Conservation (phyloP, 2,113 vertebrate genomes). For the Onychostruthus taczanowskii region DNA sequence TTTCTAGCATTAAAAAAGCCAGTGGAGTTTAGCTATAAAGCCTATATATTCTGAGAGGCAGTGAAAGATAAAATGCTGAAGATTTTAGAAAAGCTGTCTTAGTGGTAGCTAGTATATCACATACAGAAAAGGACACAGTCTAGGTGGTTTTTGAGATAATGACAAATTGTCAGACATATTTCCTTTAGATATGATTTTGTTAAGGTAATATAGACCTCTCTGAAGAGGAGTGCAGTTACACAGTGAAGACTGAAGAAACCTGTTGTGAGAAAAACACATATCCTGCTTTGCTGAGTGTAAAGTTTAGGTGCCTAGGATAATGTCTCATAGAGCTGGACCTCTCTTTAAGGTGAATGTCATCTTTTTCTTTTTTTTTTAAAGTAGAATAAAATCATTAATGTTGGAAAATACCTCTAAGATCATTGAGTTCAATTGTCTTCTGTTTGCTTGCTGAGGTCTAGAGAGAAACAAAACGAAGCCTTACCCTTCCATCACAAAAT, state of each 20-base stretch:
- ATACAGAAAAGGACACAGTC: background rate
- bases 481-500: background rate
- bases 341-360: background rate
- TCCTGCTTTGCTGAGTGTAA: background rate
- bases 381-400: background rate
- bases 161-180: background rate
- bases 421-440: background rate
- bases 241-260: background rate
- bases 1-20: background rate
- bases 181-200: background rate
- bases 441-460: background rate
- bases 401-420: background rate
- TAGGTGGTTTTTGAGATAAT: background rate
- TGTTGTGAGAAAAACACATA: background rate
- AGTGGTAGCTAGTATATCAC: background rate
- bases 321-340: background rate
- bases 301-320: background rate
- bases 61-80: background rate
- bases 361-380: background rate
- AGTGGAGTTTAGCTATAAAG: background rate
- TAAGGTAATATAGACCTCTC: background rate
- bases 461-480: background rate
- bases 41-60: background rate
- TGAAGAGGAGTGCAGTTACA: background rate
- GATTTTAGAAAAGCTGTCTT: background rate